Base-by-base conservation (phyloP, 1,140 invertebrate genomes). In the Lepidurus arcticus region DNA sequence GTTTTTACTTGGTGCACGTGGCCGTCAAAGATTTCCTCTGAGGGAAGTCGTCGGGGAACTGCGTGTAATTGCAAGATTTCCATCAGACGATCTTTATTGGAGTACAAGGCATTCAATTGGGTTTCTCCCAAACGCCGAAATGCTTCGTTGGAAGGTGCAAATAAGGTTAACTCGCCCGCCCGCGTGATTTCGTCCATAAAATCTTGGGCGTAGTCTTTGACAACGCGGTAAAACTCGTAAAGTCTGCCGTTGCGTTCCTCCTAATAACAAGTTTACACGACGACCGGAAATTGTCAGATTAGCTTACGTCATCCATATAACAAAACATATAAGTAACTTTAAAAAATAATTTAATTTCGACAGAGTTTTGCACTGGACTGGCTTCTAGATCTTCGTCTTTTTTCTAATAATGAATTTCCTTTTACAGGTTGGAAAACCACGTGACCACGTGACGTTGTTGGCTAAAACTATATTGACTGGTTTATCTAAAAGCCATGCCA, bases 91-190 rank as follows among this genome's bases (percentile, higher is more conserved):
- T 81, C 81, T 9, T 88, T 89, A 74, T 86, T 83, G 26, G 89
- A 88, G 47, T 93, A 85, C 80, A 93, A 87, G 80, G 89, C 88
- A 80, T 91, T 88, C 0, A 95, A 88, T 53, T 88, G 89, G 7
- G 80, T 86, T 78, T 90, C 88, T 78, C 90, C 90, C 11, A 87
- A 85, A 89, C 91, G 91, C 43, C 80, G 76, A 74, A 86, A 82
- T 1, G 95, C 95, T 78, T 91, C 90, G 84, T 97, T 96, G 81
- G 92, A 94, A 0, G 95, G 95, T 1, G 93, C 94, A 83, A 97
- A 94, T 26, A 97, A 86, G 1, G 95, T 96, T 7, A 95, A 87
- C 73, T 93, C 91, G 43, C 88, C 88, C 74, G 89, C 88, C 53
- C 87, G 86, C 73, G 88, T 90, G n/a, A 95, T 88, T 65, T 88